Evolutionary conservation across 2,797 vertebrate species (phyloP).

Genomic region (Hemibagrus guttatus): DNA sequence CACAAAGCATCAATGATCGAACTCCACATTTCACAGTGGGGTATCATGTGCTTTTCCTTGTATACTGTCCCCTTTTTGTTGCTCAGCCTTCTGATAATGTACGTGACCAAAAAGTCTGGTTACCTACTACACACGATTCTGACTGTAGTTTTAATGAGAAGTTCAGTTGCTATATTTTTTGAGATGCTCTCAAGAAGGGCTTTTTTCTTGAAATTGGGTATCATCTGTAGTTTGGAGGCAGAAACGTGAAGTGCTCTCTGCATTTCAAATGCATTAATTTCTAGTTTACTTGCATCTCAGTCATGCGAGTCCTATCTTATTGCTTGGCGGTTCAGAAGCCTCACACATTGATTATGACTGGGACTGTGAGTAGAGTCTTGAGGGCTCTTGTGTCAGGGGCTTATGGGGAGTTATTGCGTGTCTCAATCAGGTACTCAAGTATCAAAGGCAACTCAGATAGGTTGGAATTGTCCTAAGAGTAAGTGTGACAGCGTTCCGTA

Average conservation of each 20-base stretch:
- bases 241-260: conserved; percentile 13
- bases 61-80: not conserved
- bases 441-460: conserved; percentile 24
- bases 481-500: not conserved
- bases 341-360: conserved; percentile 42
- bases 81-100: not conserved
- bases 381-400: conserved; percentile 35
- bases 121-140: not conserved
- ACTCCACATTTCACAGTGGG: not conserved
- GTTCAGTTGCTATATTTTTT: not conserved
- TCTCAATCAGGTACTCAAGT: conserved; percentile 34
- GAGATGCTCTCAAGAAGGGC: not conserved
- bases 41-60: not conserved
- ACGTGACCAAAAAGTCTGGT: not conserved
- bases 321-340: conserved; percentile 3
- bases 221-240: conserved; percentile 44
- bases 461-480: conserved; percentile 17
- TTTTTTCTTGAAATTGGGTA: conserved; percentile 51
- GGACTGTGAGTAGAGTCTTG: conserved; percentile 29
- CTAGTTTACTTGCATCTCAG: conserved; percentile 38
- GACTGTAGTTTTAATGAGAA: not conserved
- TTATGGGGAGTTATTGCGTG: conserved; percentile 41
- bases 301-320: conserved; percentile 10
- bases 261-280: conserved; percentile 48
- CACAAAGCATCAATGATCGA: not conserved